These are phyloP conservation scores for Monochamus saltuarius DNA, from an alignment of 1,140 invertebrate species.

Conservation along the genomic window DNA sequence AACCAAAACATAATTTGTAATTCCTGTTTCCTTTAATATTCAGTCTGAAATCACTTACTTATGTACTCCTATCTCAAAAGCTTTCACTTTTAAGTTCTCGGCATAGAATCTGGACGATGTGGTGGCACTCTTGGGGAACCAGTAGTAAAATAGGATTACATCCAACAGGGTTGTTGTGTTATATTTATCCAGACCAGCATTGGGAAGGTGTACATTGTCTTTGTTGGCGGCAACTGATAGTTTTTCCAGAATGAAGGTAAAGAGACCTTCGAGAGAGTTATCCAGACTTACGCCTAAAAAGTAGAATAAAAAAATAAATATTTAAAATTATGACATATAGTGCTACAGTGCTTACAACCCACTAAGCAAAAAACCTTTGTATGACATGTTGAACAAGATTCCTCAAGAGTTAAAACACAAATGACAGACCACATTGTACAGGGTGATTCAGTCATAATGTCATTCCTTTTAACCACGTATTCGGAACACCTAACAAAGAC, in stretches of 20 bases:
- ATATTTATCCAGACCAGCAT: background rate
- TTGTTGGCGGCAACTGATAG: constrained; percentile 2
- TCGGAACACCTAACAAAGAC: no score
- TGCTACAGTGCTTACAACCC: no score
- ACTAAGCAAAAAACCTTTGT: no score
- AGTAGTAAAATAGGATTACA: background rate
- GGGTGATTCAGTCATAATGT: no score
- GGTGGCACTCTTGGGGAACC: constrained; percentile 3
- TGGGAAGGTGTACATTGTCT: background rate
- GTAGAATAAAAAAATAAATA: no score
- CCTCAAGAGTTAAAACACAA: no score
- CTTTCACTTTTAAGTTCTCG: background rate
- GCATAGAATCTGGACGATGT: constrained; percentile 7
- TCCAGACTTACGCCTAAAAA: background rate
- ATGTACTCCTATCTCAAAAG: background rate
- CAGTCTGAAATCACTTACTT: constrained; percentile 2
- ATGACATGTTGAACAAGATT: no score
- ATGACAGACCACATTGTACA: no score
- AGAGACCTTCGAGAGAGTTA: background rate
- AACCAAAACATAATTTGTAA: constrained; percentile 38
- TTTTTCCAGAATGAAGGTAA: background rate
- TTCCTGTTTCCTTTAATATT: background rate
- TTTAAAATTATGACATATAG: no score
- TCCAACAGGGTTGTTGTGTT: background rate
- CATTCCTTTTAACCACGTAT: no score